These are phyloP conservation scores for Onychomys arenicola DNA, from an alignment of 2,797 vertebrate genomes.

Conservation along the genomic window DNA sequence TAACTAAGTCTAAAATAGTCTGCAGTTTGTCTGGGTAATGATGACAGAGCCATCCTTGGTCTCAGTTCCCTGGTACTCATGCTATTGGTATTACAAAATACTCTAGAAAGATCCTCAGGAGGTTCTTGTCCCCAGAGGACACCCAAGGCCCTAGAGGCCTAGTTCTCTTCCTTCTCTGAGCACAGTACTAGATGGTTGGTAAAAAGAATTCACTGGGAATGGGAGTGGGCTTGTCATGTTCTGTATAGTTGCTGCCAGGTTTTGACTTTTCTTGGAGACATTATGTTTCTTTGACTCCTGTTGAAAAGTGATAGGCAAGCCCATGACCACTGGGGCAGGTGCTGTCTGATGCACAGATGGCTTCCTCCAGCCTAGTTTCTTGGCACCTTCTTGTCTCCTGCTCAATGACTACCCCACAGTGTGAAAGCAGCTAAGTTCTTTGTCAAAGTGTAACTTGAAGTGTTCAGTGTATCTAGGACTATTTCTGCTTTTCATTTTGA, in stretches of 20 bases:
- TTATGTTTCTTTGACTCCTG: neutral
- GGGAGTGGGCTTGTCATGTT: neutral
- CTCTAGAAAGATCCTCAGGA: neutral
- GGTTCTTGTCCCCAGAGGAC: neutral
- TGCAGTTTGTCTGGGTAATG: neutral
- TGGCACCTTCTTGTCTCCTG: neutral
- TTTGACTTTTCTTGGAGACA: neutral
- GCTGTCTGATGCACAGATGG: neutral
- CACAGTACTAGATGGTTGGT: neutral
- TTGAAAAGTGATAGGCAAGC: neutral
- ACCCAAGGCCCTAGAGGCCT: neutral
- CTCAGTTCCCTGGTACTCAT: too few relatives aligned
- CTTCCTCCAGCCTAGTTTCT: neutral
- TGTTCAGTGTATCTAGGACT: neutral
- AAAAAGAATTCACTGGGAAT: too few relatives aligned
- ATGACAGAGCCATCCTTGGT: neutral
- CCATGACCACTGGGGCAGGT: neutral
- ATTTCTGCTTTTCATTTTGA: neutral
- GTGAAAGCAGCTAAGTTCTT: neutral
- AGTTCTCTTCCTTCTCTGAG: neutral
- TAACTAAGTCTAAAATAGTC: neutral
- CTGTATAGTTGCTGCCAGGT: too few relatives aligned
- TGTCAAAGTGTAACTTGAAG: neutral
- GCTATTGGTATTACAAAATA: neutral
- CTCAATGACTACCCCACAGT: neutral